These are phyloP conservation scores for Matsumyia berberina DNA, from an alignment of 2,888 invertebrate species.

Conservation along the genomic window DNA sequence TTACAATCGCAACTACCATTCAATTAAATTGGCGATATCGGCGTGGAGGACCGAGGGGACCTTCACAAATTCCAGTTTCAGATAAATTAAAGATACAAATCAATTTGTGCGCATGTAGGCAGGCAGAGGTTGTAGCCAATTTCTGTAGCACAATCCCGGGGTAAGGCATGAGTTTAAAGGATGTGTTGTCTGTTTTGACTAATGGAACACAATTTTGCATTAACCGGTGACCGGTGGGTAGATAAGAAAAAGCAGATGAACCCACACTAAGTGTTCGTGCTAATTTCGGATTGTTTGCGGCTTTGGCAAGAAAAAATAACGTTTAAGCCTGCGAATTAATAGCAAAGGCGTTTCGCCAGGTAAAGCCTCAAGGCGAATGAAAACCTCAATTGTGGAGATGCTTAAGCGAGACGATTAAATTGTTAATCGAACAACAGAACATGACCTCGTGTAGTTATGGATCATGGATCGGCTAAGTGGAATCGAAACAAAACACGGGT, in stretches of 20 bases:
- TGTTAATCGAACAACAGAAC: no score
- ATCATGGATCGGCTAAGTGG: no score
- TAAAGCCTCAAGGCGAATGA: background rate
- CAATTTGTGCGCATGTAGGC: conserved; percentile 68
- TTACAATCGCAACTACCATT: conserved; percentile 49
- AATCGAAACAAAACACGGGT: no score
- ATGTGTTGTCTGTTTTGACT: conserved; percentile 41
- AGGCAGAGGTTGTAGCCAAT: conserved; percentile 20
- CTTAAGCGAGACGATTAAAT: no score
- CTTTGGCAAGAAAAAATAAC: background rate
- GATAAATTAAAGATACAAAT: conserved; percentile 74
- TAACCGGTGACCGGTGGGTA: conserved; percentile 34
- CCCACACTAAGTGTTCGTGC: conserved; percentile 43
- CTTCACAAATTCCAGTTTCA: conserved; percentile 53
- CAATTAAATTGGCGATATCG: conserved; percentile 53
- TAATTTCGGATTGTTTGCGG: conserved; percentile 25
- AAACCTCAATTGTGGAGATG: background rate
- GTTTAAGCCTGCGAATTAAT: background rate
- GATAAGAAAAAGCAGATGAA: conserved; percentile 34
- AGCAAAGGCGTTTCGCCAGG: background rate
- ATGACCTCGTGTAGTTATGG: no score
- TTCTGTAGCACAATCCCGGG: background rate
- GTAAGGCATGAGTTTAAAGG: conserved; percentile 8
- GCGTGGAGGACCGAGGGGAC: background rate
- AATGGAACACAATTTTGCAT: conserved; percentile 45